These are phyloP conservation scores for Caenorhabditis japonica DNA, from an alignment of 2,888 invertebrate species.

Conservation along the genomic window DNA sequence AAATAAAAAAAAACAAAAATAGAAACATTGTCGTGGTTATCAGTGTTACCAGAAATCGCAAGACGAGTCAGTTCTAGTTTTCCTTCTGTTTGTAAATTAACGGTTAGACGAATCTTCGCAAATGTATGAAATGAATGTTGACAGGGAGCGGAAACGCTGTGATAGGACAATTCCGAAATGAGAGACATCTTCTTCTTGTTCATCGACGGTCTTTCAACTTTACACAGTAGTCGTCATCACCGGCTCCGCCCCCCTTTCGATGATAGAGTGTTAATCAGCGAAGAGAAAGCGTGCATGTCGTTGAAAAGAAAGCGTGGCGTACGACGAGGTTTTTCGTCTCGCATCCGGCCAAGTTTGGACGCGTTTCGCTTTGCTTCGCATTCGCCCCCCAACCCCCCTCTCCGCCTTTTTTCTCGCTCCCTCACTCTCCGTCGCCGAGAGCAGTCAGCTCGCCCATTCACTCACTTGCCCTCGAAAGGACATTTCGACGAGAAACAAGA, in stretches of 20 bases:
- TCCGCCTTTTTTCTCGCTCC: neutral
- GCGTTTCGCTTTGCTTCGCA: constrained; percentile 20
- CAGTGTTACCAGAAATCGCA: neutral
- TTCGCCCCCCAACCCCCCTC: neutral
- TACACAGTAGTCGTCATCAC: constrained; percentile 21
- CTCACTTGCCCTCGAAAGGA: too few relatives aligned
- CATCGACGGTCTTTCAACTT: constrained; percentile 39
- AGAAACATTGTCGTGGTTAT: neutral
- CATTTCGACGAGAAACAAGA: constrained; percentile 1
- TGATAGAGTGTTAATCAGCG: constrained; percentile 37
- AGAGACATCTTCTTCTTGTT: neutral
- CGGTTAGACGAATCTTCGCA: too few relatives aligned
- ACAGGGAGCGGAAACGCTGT: neutral
- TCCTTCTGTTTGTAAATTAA: too few relatives aligned
- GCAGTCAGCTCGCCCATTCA: too few relatives aligned
- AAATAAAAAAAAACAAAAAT: too few relatives aligned
- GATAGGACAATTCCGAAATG: constrained; percentile 5
- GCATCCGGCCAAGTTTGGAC: constrained; percentile 35
- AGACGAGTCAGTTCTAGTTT: neutral
- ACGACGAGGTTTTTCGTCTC: constrained; percentile 35
- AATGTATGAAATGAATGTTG: neutral
- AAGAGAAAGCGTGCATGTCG: constrained; percentile 38
- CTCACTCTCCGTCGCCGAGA: constrained; percentile 18
- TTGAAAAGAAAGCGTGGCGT: constrained; percentile 21
- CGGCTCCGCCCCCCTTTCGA: constrained; percentile 10